Base-by-base conservation (phyloP, 2,113 vertebrate genomes). In the Setophaga kirtlandii region DNA sequence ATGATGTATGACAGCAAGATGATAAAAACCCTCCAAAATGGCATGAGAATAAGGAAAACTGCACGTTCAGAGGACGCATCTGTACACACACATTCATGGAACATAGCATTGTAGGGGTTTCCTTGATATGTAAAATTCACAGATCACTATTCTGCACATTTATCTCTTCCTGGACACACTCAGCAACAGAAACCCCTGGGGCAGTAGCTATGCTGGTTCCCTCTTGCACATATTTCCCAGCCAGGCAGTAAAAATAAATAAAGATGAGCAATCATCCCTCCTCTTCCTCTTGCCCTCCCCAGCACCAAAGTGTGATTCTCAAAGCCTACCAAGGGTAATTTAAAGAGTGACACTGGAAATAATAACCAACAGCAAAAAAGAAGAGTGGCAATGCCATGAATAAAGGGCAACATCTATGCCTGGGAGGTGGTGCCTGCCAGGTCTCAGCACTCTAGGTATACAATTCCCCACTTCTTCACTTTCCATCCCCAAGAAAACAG, bases 81-180 rank as follows among this genome's bases (percentile, higher is more conserved):
- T 4, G 3, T 11, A 35, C 7, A 71, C 20, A 82, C 16, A 17
- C 2, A 1, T 37, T 47, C 76, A 77, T 8, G 42, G 14, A 84
- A 81, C 16, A 31, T 0, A 67, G 6, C 42, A 18, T 3, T 55
- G 11, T 12, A 65, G 20, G 27, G 1, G 0, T 4, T 58, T 76
- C 5, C 21, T 68, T 33, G 22, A 9, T 31, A 37, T 16, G 22
- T 44, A 31, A 14, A 41, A 64, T 59, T 58, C n/a, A 67, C 0
- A 0, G n/a, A 39, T 62, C 13, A 20, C 33, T 53, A 13, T 50
- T 64, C 46, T 53, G 28, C 64, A 58, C 0, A 0, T 23, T 58
- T 68, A 30, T 31, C 37, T 70, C n/a, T 75, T 60, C 65, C 74
- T 42, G 30, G 42, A 75, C 1, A 3, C 37, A 58, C 42, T 59